phyloP scores from a whole-genome alignment of 2,888 invertebrate genomes.

The Harpalus rufipes region DNA sequence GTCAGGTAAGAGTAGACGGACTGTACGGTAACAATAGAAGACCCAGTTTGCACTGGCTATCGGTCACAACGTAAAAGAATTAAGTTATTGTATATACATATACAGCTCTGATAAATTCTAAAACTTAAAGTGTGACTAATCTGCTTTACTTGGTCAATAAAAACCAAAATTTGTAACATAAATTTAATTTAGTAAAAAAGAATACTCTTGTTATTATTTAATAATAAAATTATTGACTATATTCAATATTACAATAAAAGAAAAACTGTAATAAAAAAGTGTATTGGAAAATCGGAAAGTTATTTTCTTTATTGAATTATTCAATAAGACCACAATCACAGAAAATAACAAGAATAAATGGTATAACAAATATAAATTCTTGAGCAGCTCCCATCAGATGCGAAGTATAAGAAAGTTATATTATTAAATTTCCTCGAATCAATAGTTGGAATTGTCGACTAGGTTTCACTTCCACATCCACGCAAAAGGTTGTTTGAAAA shows the following conservation, averaged over 20 bases:
- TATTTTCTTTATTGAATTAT: constrained; percentile 33
- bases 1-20: too few species aligned
- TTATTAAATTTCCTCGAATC: constrained; percentile 60
- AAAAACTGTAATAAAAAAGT: neutral
- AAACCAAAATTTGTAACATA: too few species aligned
- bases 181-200: too few species aligned
- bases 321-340: constrained; percentile 52
- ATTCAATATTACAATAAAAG: neutral
- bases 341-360: constrained; percentile 50
- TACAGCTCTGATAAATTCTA: too few species aligned
- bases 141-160: too few species aligned
- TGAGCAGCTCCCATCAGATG: constrained; percentile 37
- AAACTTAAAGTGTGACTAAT: too few species aligned
- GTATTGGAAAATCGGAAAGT: constrained; percentile 8
- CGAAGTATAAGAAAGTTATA: constrained; percentile 54
- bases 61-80: too few species aligned
- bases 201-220: too few species aligned
- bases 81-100: too few species aligned
- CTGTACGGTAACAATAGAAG: too few species aligned
- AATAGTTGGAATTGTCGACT: constrained; percentile 59
- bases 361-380: constrained; percentile 49
- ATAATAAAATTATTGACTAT: neutral
- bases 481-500: constrained; percentile 54
- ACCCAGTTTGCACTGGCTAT: too few species aligned
- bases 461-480: constrained; percentile 38